Base-by-base conservation (phyloP, 2,888 invertebrate genomes). In the Automeris io region DNA sequence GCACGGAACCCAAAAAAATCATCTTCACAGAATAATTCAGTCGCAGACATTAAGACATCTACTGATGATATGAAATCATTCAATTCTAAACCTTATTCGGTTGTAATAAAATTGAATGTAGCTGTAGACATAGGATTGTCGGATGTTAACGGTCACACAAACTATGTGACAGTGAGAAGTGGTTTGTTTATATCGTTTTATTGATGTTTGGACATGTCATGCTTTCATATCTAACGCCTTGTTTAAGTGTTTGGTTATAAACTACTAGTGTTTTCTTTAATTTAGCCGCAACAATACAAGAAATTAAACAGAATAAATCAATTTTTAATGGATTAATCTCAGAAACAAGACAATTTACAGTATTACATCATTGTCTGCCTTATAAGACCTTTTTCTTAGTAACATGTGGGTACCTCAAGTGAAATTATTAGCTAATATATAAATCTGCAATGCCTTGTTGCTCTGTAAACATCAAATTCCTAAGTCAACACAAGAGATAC, bases 11-110 rank as follows among this genome's bases (percentile, higher is more conserved):
- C n/a, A n/a, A n/a, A 71, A 66, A 71, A 65, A 68, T 69, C 67
- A 67, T 63, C 59, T 51, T 52, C 51, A 43, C 81, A 79, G 79
- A 80, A 82, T 83, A 82, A 82, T 80, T 77, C 16, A 29, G 19
- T 16, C 16, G 16, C 2, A 21, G 36, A 29, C 31, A 22, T 16
- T 29, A 31, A 31, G 21, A 37, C 31, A 37, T 6, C 5, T 5
- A 3, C 12, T 12, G 7, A 26, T 11, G 5, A 26, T 2, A 5
- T 7, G 19, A 12, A 12, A 13, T 2, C 13, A 2, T 26, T 12
- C 5, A 2, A 12, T 12, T 7, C 9, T 13, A 38, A 26, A 26
- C 25, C 12, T 26, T 26, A 26, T 13, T 1, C 1, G 6, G 13
- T 12, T 12, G 13, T 1, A 12, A 26, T 26, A 26, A 13, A 26